phyloP scores from a whole-genome alignment of 2,113 vertebrate genomes.

The Arvicanthis niloticus region DNA sequence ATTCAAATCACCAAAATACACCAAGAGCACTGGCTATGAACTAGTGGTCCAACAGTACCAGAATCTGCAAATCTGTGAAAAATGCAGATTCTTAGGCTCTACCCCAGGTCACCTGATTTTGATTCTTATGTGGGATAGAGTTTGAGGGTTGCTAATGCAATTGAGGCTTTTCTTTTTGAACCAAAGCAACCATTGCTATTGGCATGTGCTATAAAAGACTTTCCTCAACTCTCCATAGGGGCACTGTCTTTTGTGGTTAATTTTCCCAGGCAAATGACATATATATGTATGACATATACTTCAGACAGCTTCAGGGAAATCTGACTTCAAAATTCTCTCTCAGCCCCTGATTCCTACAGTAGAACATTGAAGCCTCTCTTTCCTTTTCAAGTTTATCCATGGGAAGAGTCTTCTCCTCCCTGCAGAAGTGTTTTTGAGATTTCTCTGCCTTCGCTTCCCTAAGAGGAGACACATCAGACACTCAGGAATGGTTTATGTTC shows the following conservation, averaged over 20 bases:
- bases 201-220: not conserved
- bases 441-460: not conserved
- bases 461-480: not conserved
- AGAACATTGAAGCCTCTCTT: not conserved
- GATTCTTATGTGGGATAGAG: not conserved
- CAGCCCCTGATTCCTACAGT: not conserved
- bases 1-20: not conserved
- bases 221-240: slow-evolving; percentile 5
- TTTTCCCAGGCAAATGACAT: slow-evolving; percentile 24
- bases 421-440: not conserved
- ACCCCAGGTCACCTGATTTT: not conserved
- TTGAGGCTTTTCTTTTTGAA: not conserved
- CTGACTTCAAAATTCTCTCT: slow-evolving; percentile 32
- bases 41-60: not conserved
- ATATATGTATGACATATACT: not conserved
- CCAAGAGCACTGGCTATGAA: not conserved
- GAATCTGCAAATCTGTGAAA: not conserved
- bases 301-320: slow-evolving; percentile 18
- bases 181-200: not conserved
- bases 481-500: not conserved
- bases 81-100: not conserved
- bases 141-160: not conserved
- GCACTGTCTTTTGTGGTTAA: not conserved
- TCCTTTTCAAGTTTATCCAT: not conserved
- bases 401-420: not conserved